Base-by-base conservation (phyloP, 2,797 vertebrate genomes). In the Hydrocynus forskahlii region DNA sequence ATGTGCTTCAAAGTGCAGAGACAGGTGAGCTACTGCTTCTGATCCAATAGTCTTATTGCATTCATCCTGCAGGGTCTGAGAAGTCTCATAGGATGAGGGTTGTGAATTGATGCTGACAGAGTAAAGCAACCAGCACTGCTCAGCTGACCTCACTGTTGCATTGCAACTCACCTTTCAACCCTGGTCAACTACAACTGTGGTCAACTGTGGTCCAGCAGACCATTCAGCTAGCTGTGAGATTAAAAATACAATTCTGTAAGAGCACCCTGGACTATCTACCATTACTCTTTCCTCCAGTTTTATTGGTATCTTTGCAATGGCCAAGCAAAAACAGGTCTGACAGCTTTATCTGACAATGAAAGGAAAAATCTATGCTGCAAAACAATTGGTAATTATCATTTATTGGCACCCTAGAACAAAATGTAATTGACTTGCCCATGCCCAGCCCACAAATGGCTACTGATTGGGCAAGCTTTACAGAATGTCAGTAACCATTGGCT, bases 1-100 rank as follows among this genome's bases (percentile, higher is more conserved):
- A 88, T 81, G 78, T 83, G 75, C 63, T 70, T 88, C 80, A 85
- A 84, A 83, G 85, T 48, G 3, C 38, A 57, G 62, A 17, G 8
- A 60, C 73, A 84, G 78, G 75, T 81, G 82, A 86, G 80, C 77
- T 57, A 2, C 77, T 70, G 76, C 63, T 50, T 14, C 35, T 14
- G 55, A 50, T 81, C 23, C 64, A 21, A 23, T 67, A 69, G 76
- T 45, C 57, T 38, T 21, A 57, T 52, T 81, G 69, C 74, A 63
- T 80, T 66, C 43, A 76, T 70, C 67, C 21, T 78, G 63, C 25
- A 54, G 68, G 54, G 43, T 25, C 68, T 76, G 82, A 81, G 55
- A 10, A 71, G 10, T 29, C 48, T 55, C 25, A 63, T 9, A 38
- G 40, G n/a, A 2, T 12, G 69, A 69, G 50, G 75, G 21, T 60